Base-by-base conservation (phyloP, 1,140 invertebrate species). In the Meteorus sp. region DNA sequence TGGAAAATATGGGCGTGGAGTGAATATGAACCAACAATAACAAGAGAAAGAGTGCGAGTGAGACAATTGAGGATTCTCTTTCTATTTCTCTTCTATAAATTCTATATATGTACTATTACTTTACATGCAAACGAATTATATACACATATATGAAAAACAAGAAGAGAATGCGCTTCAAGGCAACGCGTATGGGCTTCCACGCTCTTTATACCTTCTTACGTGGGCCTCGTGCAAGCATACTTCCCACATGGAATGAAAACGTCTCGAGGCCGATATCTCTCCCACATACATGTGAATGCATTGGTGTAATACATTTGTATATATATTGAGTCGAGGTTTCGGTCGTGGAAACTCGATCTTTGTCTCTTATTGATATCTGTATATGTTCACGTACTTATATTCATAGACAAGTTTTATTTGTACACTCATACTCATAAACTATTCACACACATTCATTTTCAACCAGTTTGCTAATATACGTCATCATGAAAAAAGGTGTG, bases 271-370 rank as follows among this genome's bases (percentile, higher is more conserved):
- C 47, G 27, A 50, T 50, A 50, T 50, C 25, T 50, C 27, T 31
- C 45, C 45, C 15, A 48, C 27, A 50, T 31, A n/a, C n/a, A n/a
- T n/a, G n/a, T n/a, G n/a, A n/a, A n/a, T n/a, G n/a, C n/a, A n/a
- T n/a, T n/a, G n/a, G n/a, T n/a, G n/a, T n/a, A n/a, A n/a, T n/a
- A n/a, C n/a, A n/a, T n/a, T n/a, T n/a, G 13, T n/a, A 17, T 35
- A 50, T 29, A 23, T 27, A 13, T 33, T 13, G 17, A 50, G 47
- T 50, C 23, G 47, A 50, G 47, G 47, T 50, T 50, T 50, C 27
- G 47, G 47, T 50, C 27, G 47, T 50, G 47, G 47, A 50, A 50
- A 50, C 47, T 50, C 47, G 47, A 50, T 50, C 47, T 50, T 50
- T 50, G 47, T 50, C 47, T 50, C 47, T 35, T 27, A 29, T n/a